Evolutionary conservation across 2,888 invertebrate species (phyloP).

Genomic region (Gortyna flavago): DNA sequence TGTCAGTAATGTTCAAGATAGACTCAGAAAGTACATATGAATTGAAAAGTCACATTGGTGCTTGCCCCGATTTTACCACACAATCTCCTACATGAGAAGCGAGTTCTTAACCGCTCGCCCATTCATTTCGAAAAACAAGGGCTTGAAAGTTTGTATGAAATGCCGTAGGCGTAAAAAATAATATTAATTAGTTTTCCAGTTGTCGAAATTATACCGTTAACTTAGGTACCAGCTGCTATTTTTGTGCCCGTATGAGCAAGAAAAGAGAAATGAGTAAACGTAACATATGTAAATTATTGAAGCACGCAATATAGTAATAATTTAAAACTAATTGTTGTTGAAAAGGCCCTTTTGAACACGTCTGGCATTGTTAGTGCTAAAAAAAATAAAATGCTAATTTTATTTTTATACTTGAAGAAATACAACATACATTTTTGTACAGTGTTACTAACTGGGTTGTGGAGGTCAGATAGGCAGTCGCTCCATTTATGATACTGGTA

Average conservation of each 20-base stretch:
- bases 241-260: constrained; percentile 6
- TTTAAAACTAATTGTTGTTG: constrained; percentile 38
- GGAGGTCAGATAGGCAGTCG: not conserved
- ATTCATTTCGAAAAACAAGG: no score
- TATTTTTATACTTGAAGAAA: not conserved
- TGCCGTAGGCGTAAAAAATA: no score
- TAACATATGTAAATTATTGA: constrained; percentile 2
- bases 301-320: constrained; percentile 46
- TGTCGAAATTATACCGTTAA: constrained; percentile 1
- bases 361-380: not conserved
- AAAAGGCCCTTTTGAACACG: constrained; percentile 31
- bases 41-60: no score
- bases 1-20: no score
- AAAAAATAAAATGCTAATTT: not conserved
- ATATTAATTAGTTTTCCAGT: not conserved
- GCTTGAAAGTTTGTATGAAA: no score
- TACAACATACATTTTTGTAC: not conserved
- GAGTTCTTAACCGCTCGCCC: no score
- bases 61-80: no score
- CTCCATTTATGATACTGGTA: not conserved
- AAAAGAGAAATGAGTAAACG: not conserved
- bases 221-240: constrained; percentile 3
- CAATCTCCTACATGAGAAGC: no score
- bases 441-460: not conserved
- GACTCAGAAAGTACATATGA: no score